Evolutionary conservation across 2,113 vertebrate genomes (phyloP).

Genomic region (Archilochus colubris): DNA sequence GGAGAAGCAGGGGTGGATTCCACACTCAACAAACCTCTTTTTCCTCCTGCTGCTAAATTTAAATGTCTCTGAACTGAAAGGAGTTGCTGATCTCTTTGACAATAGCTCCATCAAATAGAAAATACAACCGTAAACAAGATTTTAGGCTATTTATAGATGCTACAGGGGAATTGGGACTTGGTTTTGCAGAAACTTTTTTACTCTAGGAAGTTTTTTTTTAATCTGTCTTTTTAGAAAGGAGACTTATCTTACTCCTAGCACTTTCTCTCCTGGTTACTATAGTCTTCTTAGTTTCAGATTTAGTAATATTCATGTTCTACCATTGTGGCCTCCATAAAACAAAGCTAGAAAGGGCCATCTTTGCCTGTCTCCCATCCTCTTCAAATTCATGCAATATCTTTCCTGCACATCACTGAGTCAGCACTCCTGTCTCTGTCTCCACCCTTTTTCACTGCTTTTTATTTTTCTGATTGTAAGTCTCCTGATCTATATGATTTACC

Average conservation of each 20-base stretch:
- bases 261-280: neutral
- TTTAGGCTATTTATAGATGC: neutral
- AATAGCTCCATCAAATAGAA: neutral
- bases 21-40: conserved; percentile 74
- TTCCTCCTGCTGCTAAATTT: conserved; percentile 82
- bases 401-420: neutral
- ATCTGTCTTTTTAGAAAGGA: neutral
- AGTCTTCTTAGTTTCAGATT: neutral
- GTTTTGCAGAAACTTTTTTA: neutral
- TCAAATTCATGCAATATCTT: neutral
- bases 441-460: neutral
- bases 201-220: neutral
- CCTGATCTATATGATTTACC: neutral
- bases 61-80: conserved; percentile 73
- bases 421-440: neutral
- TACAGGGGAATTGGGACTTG: neutral
- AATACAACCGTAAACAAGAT: conserved; percentile 40
- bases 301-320: neutral
- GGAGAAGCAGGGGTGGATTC: conserved; percentile 72
- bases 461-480: neutral
- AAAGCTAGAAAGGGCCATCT: neutral
- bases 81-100: neutral
- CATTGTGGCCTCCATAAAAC: neutral
- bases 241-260: neutral
- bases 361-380: neutral